Base-by-base conservation (phyloP, 2,888 invertebrate genomes). In the Dasypolia templi region DNA sequence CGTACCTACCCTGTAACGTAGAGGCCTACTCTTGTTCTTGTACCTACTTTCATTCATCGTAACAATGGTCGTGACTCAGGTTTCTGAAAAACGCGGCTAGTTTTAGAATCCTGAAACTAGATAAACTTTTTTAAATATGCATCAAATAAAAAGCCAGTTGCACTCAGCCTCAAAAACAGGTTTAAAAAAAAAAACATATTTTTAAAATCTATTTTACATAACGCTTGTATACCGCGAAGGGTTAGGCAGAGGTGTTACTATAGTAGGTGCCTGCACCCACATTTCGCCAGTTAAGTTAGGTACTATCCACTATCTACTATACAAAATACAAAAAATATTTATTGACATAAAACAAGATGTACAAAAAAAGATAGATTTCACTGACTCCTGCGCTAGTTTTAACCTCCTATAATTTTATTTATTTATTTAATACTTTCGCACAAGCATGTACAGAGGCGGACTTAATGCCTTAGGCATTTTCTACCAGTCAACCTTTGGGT, bases 1-100 rank as follows among this genome's bases (percentile, higher is more conserved):
- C 56, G 29, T 22, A 46, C 35, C 39, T 35, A 56, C 76, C n/a
- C 26, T 72, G 32, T 66, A 42, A 49, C 32, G 2, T 64, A 11
- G 7, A 49, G 29, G 14, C 44, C 19, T 58, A n/a, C 22, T 65
- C 35, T 53, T 53, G 17, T 61, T 59, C 5, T 9, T 46, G 51
- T 75, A 1, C 26, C n/a, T 11, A 19, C 53, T 63, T 9, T 32
- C 49, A 58, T 72, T 61, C 65, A 59, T 44, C 19, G 1, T 6
- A 53, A 61, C 35, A 75, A 75, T 46, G 32, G 64, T 22, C 29
- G 14, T 29, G 44, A 63, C 39, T 59, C 11, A 32, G 26, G 35
- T 42, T 65, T 53, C 39, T 29, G 14, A 39, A 46, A 61, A 42
- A 42, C 51, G 44, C 9, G 59, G 14, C 19, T 42, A 19, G n/a